Conservation (phyloP, 2,797 vertebrate species). For the Gallinago nigripennis region DNA sequence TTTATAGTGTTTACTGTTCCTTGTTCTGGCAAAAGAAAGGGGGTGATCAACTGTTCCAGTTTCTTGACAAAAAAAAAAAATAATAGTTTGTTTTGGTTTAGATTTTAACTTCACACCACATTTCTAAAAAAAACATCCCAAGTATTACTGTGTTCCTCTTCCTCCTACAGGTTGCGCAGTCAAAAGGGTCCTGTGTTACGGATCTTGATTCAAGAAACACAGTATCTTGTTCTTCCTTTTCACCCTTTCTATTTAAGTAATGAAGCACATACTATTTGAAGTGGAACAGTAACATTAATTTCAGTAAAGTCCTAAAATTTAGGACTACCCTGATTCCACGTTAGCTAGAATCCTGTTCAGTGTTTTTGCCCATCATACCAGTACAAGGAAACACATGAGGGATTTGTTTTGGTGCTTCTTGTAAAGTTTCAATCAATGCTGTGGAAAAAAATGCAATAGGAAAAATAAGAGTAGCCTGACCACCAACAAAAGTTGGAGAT, state of each 20-base stretch:
- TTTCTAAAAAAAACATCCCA: background rate
- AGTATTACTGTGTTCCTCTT: background rate
- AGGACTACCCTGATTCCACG: background rate
- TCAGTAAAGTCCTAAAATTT: background rate
- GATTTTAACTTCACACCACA: background rate
- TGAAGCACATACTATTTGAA: background rate
- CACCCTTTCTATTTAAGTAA: background rate
- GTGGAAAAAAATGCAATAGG: background rate
- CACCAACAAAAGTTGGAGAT: background rate
- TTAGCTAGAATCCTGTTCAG: background rate
- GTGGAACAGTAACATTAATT: background rate
- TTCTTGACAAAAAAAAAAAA: background rate
- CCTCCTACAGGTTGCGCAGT: background rate
- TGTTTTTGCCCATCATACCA: background rate
- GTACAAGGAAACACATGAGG: fast-evolving
- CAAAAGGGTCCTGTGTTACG: background rate
- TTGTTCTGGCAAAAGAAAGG: background rate
- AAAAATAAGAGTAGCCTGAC: background rate
- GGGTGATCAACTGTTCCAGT: background rate
- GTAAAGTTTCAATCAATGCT: background rate
- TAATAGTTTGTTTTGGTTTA: background rate
- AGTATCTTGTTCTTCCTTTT: background rate
- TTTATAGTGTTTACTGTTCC: background rate
- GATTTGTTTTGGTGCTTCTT: background rate
- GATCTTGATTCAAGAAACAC: background rate